A percentile compares a stretch with the other conserved stretches of the same genome.
Conservation (phyloP, 2,888 invertebrate species). For the Phania funesta region DNA sequence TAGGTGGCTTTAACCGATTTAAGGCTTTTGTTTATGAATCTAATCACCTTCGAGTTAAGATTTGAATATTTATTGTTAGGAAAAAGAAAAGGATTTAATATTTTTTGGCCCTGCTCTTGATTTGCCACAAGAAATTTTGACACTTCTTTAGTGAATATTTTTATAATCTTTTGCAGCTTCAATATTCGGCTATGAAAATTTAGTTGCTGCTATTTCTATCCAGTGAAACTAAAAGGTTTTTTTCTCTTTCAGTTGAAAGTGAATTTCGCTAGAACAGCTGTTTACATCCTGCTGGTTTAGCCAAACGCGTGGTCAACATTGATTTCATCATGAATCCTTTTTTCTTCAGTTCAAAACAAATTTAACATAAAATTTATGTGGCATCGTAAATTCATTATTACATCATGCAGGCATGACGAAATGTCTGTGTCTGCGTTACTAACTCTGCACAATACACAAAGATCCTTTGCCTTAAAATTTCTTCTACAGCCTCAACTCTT, state of each 20-base stretch:
- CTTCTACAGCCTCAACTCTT: conserved; percentile 24
- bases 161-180: no score
- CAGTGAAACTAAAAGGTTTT: no score
- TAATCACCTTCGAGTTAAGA: no score
- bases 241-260: not conserved
- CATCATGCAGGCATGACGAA: conserved; percentile 58
- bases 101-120: no score
- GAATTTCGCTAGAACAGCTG: conserved; percentile 28
- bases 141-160: no score
- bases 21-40: no score
- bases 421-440: not conserved
- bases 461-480: conserved; percentile 11
- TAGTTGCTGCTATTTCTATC: no score
- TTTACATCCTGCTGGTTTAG: conserved; percentile 47
- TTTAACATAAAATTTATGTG: conserved; percentile 53
- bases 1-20: no score
- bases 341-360: conserved; percentile 8
- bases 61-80: no score
- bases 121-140: no score
- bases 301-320: conserved; percentile 53
- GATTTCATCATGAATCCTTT: conserved; percentile 40
- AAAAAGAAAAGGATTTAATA: no score
- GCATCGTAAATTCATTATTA: conserved; percentile 62
- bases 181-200: no score
- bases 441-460: not conserved